phyloP scores from a whole-genome alignment of 2,797 vertebrate genomes.

The Premnoplex brunnescens region DNA sequence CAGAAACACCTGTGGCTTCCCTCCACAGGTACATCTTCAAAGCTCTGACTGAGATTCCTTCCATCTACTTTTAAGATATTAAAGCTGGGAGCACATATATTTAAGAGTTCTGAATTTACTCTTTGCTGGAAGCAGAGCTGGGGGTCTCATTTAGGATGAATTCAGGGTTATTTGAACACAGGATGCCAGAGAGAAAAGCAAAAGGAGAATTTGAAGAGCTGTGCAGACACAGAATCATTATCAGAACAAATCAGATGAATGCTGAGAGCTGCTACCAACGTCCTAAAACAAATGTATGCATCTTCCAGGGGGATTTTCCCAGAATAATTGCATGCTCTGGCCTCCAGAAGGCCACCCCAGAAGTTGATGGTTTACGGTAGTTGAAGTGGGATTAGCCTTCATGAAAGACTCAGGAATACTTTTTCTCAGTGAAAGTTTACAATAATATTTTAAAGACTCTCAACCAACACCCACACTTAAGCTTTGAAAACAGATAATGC shows the following conservation, averaged over 20 bases:
- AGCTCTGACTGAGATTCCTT: neutral
- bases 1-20: neutral
- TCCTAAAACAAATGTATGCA: neutral
- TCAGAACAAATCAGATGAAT: neutral
- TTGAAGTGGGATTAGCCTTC: slow-evolving; percentile 66
- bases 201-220: neutral
- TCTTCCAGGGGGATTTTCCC: slow-evolving; percentile 39
- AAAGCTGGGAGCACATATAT: rapidly evolving
- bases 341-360: slow-evolving; percentile 59
- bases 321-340: neutral
- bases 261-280: neutral
- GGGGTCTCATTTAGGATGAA: neutral
- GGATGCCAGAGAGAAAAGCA: neutral
- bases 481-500: slow-evolving; percentile 75
- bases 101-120: neutral
- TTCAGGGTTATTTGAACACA: neutral
- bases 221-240: neutral
- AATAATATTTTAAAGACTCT: slow-evolving; percentile 69
- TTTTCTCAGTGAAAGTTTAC: slow-evolving; percentile 71
- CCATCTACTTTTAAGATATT: neutral
- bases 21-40: neutral
- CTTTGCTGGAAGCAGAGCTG: neutral
- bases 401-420: slow-evolving; percentile 65
- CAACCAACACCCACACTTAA: slow-evolving; percentile 60
- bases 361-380: slow-evolving; percentile 49